Percentiles rank a stretch among this genome's conserved stretches.
Conservation (phyloP, 1,140 invertebrate species). For the Tetragonula clypearis region DNA sequence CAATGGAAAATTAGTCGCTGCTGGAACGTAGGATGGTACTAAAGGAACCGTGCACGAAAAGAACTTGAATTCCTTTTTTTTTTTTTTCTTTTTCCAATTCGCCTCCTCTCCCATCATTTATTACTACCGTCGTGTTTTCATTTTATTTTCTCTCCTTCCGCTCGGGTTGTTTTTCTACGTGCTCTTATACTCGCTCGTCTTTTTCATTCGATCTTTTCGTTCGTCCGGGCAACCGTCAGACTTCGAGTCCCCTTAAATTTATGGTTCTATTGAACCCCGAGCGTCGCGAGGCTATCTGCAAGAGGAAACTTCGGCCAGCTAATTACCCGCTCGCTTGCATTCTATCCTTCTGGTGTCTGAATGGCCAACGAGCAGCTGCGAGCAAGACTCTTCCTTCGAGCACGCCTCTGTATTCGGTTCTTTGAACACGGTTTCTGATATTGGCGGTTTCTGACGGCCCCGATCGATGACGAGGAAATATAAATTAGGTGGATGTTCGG, state of each 20-base stretch:
- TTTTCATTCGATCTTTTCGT: too few species aligned
- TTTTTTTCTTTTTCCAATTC: background rate
- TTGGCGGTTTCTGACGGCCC: background rate
- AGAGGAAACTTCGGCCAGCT: background rate
- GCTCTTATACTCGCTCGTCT: too few species aligned
- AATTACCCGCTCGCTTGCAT: conserved; percentile 16
- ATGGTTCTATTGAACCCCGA: conserved; percentile 38
- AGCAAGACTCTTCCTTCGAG: background rate
- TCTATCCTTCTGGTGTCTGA: background rate
- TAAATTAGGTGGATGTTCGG: background rate
- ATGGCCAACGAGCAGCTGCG: conserved; percentile 7
- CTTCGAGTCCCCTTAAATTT: conserved; percentile 27
- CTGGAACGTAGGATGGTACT: too few species aligned
- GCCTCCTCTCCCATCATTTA: too few species aligned
- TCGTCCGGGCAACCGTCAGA: background rate
- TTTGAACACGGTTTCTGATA: background rate
- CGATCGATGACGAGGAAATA: background rate
- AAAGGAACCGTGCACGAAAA: background rate
- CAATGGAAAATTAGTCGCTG: too few species aligned
- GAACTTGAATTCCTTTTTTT: too few species aligned
- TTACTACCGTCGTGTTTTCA: too few species aligned
- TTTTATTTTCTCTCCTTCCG: too few species aligned
- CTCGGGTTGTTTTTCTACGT: background rate
- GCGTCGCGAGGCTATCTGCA: background rate
- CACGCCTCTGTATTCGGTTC: background rate